Base-by-base conservation (phyloP, 92 coral and sea anemone species). In the Palythoa grandis region DNA sequence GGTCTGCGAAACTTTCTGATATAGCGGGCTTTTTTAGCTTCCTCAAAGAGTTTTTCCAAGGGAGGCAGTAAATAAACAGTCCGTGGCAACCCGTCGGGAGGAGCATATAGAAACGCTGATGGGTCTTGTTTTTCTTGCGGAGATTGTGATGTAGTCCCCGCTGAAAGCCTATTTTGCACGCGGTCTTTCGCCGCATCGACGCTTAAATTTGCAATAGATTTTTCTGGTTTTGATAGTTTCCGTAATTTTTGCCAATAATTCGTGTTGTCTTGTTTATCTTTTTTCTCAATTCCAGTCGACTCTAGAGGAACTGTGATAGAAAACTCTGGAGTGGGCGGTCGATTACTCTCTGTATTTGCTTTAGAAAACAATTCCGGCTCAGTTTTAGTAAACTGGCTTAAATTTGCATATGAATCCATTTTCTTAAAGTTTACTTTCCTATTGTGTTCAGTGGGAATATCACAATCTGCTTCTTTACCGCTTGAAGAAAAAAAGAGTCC, bases 1-100 rank as follows among this genome's bases (percentile, higher is more conserved):
- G 87, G 87, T 23, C 89, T 91, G 78, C 90, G 91, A 2, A 94
- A 92, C 87, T 93, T 95, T 67, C 99, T 79, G 14, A 97, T 77
- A 76, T 97, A 97, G 39, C 99, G 87, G 37, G 99, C 99, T 82
- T 97, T 97, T 75, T 92, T 95, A 19, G 99, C 99, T 85, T 97
- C 99, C 61, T 66, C 66, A 50, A 97, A 72, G 9, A 97, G 87
- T 29, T 95, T 95, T 39, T 89, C 88, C 52, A 97, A 82, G 0
- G 99, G 99, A 0, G 99, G 99, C 11, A 97, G 86, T 5, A 97
- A 82, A 54, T 95, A 97, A 3, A 93, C 93, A 1, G 99, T 97
- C 52, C 99, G 66, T 5, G 98, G 98, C 24, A 95, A 65, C 17
- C 99, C 99, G 69, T 97, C 99, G 4, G 99, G 99, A n/a, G 99